A percentile compares a stretch with the other conserved stretches of the same genome.
These are phyloP conservation scores for Antigone vipio DNA, from an alignment of 2,113 vertebrate genomes.

Conservation along the genomic window DNA sequence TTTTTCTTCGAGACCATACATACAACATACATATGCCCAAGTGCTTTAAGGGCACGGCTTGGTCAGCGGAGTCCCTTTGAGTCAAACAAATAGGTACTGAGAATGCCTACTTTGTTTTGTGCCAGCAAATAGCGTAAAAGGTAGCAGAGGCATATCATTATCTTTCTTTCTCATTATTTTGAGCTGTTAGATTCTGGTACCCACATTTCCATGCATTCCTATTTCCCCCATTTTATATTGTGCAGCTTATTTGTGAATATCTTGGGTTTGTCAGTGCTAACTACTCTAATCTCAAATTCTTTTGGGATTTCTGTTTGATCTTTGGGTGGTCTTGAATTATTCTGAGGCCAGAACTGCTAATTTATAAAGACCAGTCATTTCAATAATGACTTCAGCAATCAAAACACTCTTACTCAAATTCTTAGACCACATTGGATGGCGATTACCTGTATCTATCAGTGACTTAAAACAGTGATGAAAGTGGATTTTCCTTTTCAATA, in stretches of 20 bases:
- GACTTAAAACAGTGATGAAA: neutral
- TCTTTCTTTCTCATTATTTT: neutral
- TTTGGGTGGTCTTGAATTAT: neutral
- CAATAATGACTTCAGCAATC: neutral
- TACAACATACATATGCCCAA: neutral
- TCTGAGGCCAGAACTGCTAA: neutral
- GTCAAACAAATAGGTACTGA: neutral
- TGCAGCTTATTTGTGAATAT: neutral
- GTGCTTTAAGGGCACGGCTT: neutral
- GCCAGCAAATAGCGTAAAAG: neutral
- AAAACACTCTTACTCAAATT: neutral
- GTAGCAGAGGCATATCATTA: neutral
- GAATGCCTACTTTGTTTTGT: neutral
- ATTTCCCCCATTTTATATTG: neutral
- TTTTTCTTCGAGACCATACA: neutral
- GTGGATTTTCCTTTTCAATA: neutral
- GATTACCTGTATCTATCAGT: neutral
- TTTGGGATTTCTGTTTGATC: neutral
- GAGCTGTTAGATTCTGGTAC: neutral
- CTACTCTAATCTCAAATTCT: neutral
- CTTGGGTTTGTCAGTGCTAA: neutral
- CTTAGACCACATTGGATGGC: neutral
- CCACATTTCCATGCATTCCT: neutral
- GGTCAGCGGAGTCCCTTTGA: neutral
- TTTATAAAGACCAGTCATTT: neutral